Percentiles rank a stretch among this genome's conserved stretches.
These are phyloP conservation scores for Smutsia gigantea DNA, from an alignment of 2,797 vertebrate species.

Conservation along the genomic window DNA sequence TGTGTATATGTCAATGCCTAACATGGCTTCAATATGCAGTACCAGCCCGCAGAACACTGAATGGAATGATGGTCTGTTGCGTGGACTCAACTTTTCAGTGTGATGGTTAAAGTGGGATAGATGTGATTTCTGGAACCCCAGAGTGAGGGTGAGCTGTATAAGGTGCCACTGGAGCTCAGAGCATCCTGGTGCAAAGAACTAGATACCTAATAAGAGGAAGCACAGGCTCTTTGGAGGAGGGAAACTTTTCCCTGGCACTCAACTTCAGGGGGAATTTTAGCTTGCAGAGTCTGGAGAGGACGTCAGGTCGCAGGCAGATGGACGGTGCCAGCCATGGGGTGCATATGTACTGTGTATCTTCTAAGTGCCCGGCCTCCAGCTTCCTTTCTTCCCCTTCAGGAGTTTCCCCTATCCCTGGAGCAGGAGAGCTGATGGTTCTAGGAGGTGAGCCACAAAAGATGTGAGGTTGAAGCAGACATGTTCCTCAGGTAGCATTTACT, in stretches of 20 bases:
- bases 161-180: background rate
- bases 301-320: background rate
- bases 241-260: background rate
- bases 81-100: background rate
- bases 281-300: background rate
- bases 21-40: background rate
- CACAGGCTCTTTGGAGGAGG: background rate
- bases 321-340: accelerated
- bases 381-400: background rate
- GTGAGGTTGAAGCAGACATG: background rate
- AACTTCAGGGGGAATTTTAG: background rate
- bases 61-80: background rate
- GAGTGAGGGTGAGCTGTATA: background rate
- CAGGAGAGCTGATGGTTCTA: background rate
- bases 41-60: background rate
- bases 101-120: background rate
- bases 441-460: background rate
- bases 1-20: background rate
- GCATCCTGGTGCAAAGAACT: background rate
- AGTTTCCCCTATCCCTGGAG: background rate
- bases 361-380: background rate
- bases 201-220: background rate
- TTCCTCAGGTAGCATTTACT: background rate
- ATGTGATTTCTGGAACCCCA: background rate
- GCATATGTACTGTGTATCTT: background rate